phyloP scores from a whole-genome alignment of 2,113 vertebrate species.

The Syngnathus typhle region DNA sequence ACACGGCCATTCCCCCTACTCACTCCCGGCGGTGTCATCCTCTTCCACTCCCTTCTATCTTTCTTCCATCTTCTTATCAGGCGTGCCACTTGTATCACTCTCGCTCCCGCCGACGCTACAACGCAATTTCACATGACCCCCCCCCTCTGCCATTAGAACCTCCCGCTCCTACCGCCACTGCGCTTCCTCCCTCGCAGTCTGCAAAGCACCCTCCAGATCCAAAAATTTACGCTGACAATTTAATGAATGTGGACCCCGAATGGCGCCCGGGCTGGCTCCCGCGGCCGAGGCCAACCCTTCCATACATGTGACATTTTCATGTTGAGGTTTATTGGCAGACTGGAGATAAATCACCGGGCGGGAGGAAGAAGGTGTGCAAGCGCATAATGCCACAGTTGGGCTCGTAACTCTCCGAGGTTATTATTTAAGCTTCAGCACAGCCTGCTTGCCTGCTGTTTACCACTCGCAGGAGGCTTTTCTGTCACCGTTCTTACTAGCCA shows the following conservation, averaged over 20 bases:
- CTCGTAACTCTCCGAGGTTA: slow-evolving; percentile 63
- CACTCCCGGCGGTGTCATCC: slow-evolving; percentile 35
- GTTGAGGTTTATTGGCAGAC: slow-evolving; percentile 64
- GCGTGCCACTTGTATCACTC: slow-evolving; percentile 24
- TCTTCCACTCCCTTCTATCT: slow-evolving; percentile 28
- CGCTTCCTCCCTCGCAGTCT: slow-evolving; percentile 23
- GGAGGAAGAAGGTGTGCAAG: slow-evolving; percentile 57
- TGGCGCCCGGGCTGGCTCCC: slow-evolving; percentile 45
- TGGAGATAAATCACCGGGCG: slow-evolving; percentile 59
- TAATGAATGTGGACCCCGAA: slow-evolving; percentile 66
- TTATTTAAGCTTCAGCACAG: slow-evolving; percentile 65
- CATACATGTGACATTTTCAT: slow-evolving; percentile 63
- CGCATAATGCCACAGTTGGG: slow-evolving; percentile 56
- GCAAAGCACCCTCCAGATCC: slow-evolving; percentile 51
- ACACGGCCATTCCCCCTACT: slow-evolving; percentile 39
- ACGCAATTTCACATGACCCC: slow-evolving; percentile 18
- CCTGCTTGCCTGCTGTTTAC: slow-evolving; percentile 29
- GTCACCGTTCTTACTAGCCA: not conserved
- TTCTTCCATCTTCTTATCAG: slow-evolving; percentile 27
- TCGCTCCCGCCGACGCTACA: slow-evolving; percentile 9
- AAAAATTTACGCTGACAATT: slow-evolving; percentile 69
- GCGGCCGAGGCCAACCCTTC: slow-evolving; percentile 45
- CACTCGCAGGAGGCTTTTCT: slow-evolving; percentile 20
- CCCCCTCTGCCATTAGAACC: not conserved
- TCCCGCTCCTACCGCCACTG: not conserved